A percentile compares a stretch with the other conserved stretches of the same genome.
Evolutionary conservation across 2,797 vertebrate species (phyloP).

Genomic region (Paedocypris micromegethes): DNA sequence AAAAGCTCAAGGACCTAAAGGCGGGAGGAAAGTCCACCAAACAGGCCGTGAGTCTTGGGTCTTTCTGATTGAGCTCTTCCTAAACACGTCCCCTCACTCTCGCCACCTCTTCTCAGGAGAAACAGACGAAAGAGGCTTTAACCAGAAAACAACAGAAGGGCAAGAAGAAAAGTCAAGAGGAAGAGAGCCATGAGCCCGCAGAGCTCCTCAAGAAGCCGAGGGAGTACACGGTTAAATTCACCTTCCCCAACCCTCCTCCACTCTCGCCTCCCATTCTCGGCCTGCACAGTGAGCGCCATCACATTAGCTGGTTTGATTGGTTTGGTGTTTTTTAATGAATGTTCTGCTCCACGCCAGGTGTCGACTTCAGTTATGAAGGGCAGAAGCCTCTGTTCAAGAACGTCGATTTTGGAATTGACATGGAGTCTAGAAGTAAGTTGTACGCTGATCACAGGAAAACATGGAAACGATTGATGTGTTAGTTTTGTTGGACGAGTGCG

Average conservation of each 20-base stretch:
- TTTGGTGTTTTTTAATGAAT: not conserved
- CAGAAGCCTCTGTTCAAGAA: conserved; percentile 83
- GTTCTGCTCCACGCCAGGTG: conserved; percentile 60
- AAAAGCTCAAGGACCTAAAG: conserved; percentile 87
- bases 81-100: not conserved
- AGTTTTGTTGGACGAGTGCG: too few species aligned
- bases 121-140: conserved; percentile 83
- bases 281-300: conserved; percentile 72
- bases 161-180: conserved; percentile 79
- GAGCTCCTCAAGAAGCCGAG: conserved; percentile 84
- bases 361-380: conserved; percentile 75
- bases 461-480: too few species aligned
- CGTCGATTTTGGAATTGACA: conserved; percentile 89
- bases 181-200: conserved; percentile 72
- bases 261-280: conserved; percentile 88
- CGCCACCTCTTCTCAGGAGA: conserved; percentile 68
- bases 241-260: conserved; percentile 84
- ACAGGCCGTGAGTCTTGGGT: conserved; percentile 76
- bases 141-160: conserved; percentile 88
- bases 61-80: not conserved
- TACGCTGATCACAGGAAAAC: not conserved
- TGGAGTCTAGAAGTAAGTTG: conserved; percentile 86
- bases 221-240: conserved; percentile 91
- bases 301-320: not conserved
- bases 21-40: conserved; percentile 91